Percentiles rank a stretch among this genome's conserved stretches.
Evolutionary conservation across 2,888 invertebrate genomes (phyloP).

Genomic region (Diarsia mendica): DNA sequence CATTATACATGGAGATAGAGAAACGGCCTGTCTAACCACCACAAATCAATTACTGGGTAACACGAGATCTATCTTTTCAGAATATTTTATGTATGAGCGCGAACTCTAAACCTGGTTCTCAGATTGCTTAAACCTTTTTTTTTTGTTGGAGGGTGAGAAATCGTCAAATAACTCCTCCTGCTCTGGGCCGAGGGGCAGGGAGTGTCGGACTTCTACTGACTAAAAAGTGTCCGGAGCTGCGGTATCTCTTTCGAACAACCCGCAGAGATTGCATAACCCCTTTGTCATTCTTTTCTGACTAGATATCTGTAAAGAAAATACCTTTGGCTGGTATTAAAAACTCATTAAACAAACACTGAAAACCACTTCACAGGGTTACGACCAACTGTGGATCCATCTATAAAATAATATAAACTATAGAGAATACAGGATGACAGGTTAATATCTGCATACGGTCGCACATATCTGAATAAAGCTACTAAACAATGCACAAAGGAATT

Average conservation of each 20-base stretch:
- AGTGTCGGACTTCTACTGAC: too few relatives aligned
- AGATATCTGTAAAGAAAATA: background rate
- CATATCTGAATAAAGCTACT: slow-evolving; percentile 25
- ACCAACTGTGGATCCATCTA: background rate
- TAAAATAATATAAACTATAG: slow-evolving; percentile 20
- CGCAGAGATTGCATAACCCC: too few relatives aligned
- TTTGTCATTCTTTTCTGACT: background rate
- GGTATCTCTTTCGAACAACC: too few relatives aligned
- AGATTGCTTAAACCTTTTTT: too few relatives aligned
- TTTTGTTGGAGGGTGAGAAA: too few relatives aligned
- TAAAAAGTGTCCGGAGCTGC: too few relatives aligned
- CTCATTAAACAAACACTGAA: slow-evolving; percentile 1
- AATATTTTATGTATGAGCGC: too few relatives aligned
- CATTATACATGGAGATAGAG: background rate
- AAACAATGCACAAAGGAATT: slow-evolving; percentile 43
- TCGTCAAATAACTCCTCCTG: too few relatives aligned
- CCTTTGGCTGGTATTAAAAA: background rate
- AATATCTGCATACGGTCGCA: slow-evolving; percentile 23
- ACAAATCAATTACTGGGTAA: background rate
- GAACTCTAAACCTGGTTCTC: too few relatives aligned
- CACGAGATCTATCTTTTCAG: background rate
- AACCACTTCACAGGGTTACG: slow-evolving; percentile 8
- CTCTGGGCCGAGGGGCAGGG: too few relatives aligned
- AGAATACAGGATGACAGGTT: background rate
- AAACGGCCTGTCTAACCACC: background rate